Evolutionary conservation across 2,797 vertebrate genomes (phyloP).

Genomic region (Fistularia tabacaria): DNA sequence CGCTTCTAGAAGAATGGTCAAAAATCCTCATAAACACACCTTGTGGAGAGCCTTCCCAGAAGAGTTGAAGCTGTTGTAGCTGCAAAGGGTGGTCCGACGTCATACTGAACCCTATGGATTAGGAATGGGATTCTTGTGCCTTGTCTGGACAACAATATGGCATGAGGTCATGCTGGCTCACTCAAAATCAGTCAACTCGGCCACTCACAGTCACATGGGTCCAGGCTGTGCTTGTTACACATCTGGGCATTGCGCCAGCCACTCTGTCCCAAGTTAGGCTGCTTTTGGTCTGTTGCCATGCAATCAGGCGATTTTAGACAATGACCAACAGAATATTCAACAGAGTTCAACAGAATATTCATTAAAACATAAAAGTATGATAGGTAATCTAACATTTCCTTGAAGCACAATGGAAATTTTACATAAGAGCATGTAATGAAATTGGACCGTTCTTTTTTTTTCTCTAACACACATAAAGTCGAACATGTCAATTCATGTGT

Average conservation of each 20-base stretch:
- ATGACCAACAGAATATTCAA: constrained; percentile 31
- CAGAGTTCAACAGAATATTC: constrained; percentile 35
- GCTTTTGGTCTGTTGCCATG: constrained; percentile 38
- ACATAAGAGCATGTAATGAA: not conserved
- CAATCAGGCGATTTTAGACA: constrained; percentile 55
- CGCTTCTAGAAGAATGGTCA: too few species aligned
- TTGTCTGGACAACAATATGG: constrained; percentile 25
- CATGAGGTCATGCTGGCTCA: constrained; percentile 45
- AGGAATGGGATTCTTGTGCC: constrained; percentile 21
- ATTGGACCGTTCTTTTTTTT: not conserved
- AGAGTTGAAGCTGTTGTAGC: too few species aligned
- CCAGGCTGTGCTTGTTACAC: constrained; percentile 51
- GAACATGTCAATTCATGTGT: constrained; percentile 19
- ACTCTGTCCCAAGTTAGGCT: constrained; percentile 24
- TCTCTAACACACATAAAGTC: constrained; percentile 2
- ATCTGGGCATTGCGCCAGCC: constrained; percentile 54
- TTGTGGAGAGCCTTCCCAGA: too few species aligned
- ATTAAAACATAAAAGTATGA: constrained; percentile 14
- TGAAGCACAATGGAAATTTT: not conserved
- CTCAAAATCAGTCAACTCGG: constrained; percentile 39
- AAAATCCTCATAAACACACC: too few species aligned
- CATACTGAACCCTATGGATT: too few species aligned
- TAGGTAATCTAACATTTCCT: constrained; percentile 19
- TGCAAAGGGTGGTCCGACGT: too few species aligned
- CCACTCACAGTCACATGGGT: constrained; percentile 59